Evolutionary conservation across 2,797 vertebrate species (phyloP), one percentile per base, ranked within the genome.

Genomic region (Muraenolepis orangiensis): DNA sequence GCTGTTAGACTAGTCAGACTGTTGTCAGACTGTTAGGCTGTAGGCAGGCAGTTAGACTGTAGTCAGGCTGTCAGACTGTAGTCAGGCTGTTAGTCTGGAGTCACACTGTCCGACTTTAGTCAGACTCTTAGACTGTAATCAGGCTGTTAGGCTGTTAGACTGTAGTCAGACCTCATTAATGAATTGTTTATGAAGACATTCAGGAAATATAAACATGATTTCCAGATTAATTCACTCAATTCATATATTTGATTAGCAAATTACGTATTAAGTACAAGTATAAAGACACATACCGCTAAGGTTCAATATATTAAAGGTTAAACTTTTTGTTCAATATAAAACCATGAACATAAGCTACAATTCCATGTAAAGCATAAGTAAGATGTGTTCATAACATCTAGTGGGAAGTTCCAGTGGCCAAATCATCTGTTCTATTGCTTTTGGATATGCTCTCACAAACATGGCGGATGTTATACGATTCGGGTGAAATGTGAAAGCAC

Each of bases 401-500:
- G 6, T 36, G 30, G 20, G 28, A 69, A 69, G 3, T 6, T 32
- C 51, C n/a, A 68, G 75, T 73, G n/a, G 51, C 51, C 12, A 68
- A 6, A 61, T 71, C 30, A 46, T 73, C 66, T 78, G 78, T 66
- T 73, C 76, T 51, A 78, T 64, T 74, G 57, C 73, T 69, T 75
- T 2, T 68, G 30, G 23, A 77, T 78, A 76, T 76, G 70, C 78
- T 81, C 76, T 72, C 18, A 73, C 61, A 72, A 73, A 79, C 74
- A 80, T 77, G 74, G n/a, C 57, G 16, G 73, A 78, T 77, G 11
- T 81, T 70, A 79, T 70, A 75, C 26, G 68, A 46, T 68, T 69
- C 72, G 18, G 64, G 34, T 81, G 79, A 72, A 69, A 23, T 23
- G 70, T 72, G 29, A 12, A 18, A 84, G 80, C 78, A 81, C 77